Conservation (phyloP, 2,113 vertebrate genomes). For the Trematocara zebra region DNA sequence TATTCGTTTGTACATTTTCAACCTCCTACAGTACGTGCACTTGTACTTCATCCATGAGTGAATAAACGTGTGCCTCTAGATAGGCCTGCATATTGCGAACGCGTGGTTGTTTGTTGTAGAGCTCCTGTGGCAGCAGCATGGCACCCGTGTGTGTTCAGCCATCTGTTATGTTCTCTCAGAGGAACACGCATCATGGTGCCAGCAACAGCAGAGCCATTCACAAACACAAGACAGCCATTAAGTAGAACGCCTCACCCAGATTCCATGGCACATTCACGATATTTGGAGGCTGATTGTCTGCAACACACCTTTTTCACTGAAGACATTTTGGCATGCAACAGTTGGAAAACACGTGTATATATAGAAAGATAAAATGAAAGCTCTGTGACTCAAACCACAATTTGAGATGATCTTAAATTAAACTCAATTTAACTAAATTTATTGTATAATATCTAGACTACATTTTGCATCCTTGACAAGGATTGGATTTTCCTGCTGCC, state of each 20-base stretch:
- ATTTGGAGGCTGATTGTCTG: neutral
- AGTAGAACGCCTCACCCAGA: neutral
- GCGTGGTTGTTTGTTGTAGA: slow-evolving; percentile 37
- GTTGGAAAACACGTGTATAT: fast-evolving
- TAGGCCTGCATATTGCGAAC: neutral
- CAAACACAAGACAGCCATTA: slow-evolving; percentile 33
- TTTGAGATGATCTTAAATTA: neutral
- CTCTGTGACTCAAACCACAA: neutral
- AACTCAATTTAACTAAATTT: neutral
- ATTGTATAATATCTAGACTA: neutral
- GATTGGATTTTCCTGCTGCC: neutral
- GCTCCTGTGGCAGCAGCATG: slow-evolving; percentile 58
- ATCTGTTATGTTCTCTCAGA: slow-evolving; percentile 74
- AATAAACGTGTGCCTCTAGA: neutral
- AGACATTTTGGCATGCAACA: neutral
- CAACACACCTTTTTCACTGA: neutral
- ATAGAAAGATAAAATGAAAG: neutral
- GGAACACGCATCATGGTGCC: slow-evolving; percentile 55
- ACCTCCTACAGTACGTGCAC: neutral
- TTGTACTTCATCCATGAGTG: neutral
- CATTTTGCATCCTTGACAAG: neutral
- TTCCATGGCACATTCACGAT: neutral
- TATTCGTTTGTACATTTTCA: neutral
- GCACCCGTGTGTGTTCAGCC: slow-evolving; percentile 65
- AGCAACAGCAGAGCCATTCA: slow-evolving; percentile 55